These are phyloP conservation scores for Aselliscus stoliczkanus DNA, from an alignment of 2,797 vertebrate species.

Conservation along the genomic window DNA sequence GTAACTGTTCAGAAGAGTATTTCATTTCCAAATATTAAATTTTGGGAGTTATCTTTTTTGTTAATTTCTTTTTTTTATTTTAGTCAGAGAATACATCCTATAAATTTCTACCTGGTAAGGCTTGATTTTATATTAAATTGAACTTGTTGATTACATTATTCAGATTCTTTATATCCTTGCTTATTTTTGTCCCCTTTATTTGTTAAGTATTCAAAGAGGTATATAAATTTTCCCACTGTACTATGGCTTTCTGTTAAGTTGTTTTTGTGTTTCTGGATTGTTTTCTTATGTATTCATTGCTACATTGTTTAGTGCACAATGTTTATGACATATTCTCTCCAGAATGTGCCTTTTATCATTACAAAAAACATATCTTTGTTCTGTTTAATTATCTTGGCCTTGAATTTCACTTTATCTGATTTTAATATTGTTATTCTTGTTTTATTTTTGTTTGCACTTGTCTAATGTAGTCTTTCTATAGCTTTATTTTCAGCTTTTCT, in stretches of 20 bases:
- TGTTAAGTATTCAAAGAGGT: neutral
- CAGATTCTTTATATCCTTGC: neutral
- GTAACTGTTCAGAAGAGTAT: neutral
- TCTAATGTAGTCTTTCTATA: neutral
- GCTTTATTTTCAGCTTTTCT: neutral
- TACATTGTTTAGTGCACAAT: neutral
- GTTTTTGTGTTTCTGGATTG: neutral
- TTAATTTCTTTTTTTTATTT: constrained; percentile 18
- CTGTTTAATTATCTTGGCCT: neutral
- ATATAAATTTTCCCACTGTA: neutral
- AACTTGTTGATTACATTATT: neutral
- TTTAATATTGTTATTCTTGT: neutral
- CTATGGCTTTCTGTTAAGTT: neutral
- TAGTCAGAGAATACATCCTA: neutral
- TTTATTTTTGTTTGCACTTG: neutral
- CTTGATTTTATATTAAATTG: constrained; percentile 3
- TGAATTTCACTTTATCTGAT: neutral
- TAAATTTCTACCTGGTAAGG: neutral
- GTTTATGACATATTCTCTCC: neutral
- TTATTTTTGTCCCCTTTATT: neutral
- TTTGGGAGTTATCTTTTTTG: neutral
- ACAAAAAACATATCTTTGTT: neutral
- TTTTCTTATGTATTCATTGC: neutral
- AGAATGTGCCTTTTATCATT: neutral
- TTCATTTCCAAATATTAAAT: constrained; percentile 7